phyloP scores from a whole-genome alignment of 2,797 vertebrate species.

The Balearica regulorum region DNA sequence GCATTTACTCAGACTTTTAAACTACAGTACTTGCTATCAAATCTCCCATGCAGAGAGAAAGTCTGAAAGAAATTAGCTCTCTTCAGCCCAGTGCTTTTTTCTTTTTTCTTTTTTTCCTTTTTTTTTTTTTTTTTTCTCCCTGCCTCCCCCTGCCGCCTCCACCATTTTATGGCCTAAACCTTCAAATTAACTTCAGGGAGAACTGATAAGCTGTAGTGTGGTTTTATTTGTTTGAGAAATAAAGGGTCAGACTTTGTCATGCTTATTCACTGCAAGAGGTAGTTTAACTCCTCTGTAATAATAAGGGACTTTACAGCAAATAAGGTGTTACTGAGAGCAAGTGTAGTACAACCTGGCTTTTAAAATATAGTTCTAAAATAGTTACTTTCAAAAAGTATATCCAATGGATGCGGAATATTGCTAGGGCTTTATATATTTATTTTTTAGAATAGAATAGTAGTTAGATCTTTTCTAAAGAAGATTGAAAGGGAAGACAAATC shows the following conservation, averaged over 20 bases:
- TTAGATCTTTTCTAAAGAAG: neutral
- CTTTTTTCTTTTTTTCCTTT: fast-evolving
- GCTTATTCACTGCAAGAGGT: neutral
- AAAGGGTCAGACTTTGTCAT: neutral
- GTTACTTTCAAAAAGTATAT: neutral
- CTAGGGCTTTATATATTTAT: neutral
- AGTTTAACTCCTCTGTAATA: neutral
- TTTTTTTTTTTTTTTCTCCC: neutral
- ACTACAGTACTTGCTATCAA: neutral
- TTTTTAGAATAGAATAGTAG: neutral
- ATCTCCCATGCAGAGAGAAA: slow-evolving; percentile 17
- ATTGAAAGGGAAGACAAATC: neutral
- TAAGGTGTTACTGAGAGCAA: neutral
- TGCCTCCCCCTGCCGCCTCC: fast-evolving
- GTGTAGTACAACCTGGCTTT: neutral
- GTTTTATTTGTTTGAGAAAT: neutral
- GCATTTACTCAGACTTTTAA: slow-evolving; percentile 45
- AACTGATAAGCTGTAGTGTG: neutral
- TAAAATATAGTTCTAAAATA: neutral
- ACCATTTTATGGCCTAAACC: neutral
- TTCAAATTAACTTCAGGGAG: neutral
- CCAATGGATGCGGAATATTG: neutral
- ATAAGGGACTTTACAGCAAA: neutral
- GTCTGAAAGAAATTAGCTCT: neutral
- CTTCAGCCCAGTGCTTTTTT: neutral